These are phyloP conservation scores for Microcebus jonahi DNA, from an alignment of 2,113 vertebrate genomes.

Conservation along the genomic window DNA sequence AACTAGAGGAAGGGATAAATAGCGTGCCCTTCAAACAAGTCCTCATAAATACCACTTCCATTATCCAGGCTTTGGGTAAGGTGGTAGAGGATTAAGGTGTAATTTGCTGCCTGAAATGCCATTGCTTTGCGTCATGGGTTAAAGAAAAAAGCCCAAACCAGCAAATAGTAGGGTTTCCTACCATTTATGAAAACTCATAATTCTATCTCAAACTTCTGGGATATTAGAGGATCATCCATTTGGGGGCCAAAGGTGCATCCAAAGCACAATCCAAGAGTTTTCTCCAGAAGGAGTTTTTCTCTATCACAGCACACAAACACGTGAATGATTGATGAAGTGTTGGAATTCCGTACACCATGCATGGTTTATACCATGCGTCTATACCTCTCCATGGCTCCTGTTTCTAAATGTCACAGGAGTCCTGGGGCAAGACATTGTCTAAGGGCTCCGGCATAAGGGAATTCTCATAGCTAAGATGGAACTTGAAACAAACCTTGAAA, in stretches of 20 bases:
- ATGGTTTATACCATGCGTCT: not conserved
- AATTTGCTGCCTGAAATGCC: not conserved
- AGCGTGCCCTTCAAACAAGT: constrained; percentile 62
- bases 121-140: not conserved
- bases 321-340: not conserved
- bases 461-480: not conserved
- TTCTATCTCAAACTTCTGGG: not conserved
- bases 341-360: fast-evolving
- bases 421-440: not conserved
- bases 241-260: not conserved
- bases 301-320: not conserved
- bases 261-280: not conserved
- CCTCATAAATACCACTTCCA: constrained; percentile 12
- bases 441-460: not conserved
- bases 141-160: not conserved
- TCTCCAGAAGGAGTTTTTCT: not conserved
- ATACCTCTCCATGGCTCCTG: fast-evolving
- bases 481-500: not conserved
- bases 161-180: not conserved
- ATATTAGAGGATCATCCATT: not conserved
- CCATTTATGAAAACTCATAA: not conserved
- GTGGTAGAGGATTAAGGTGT: not conserved
- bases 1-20: constrained; percentile 51
- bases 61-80: not conserved
- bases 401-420: not conserved